Evolutionary conservation across 2,113 vertebrate species (phyloP).

Genomic region (Xenus cinereus): DNA sequence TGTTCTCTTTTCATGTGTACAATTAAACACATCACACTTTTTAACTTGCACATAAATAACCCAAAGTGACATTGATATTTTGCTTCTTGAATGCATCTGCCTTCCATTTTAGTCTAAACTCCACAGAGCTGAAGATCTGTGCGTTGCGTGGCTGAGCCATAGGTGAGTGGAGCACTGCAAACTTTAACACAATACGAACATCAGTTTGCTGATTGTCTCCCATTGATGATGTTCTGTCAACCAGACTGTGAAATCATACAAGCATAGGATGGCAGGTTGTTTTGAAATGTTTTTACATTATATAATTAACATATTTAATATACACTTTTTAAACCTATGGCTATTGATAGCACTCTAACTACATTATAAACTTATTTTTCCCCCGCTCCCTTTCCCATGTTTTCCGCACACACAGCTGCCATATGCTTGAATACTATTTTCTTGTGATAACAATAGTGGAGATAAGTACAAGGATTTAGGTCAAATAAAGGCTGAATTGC

Average conservation of each 20-base stretch:
- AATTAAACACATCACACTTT: too few species aligned
- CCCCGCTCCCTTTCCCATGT: not conserved
- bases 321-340: not conserved
- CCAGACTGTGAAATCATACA: too few species aligned
- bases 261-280: not conserved
- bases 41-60: too few species aligned
- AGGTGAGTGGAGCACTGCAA: not conserved
- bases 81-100: too few species aligned
- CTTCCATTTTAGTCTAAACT: not conserved
- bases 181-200: not conserved
- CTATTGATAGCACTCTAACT: not conserved
- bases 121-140: not conserved
- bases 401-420: not conserved
- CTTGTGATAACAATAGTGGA: not conserved
- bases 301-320: not conserved
- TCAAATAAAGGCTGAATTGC: not conserved
- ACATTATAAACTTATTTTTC: not conserved
- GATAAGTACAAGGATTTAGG: not conserved
- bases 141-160: not conserved
- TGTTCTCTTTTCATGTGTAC: too few species aligned
- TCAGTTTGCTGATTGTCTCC: not conserved
- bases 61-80: too few species aligned
- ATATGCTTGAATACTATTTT: not conserved
- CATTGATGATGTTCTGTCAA: not conserved
- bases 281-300: not conserved